Evolutionary conservation across 2,113 vertebrate species (phyloP), one percentile per base, ranked within the genome.

Genomic region (Varanus komodoensis): DNA sequence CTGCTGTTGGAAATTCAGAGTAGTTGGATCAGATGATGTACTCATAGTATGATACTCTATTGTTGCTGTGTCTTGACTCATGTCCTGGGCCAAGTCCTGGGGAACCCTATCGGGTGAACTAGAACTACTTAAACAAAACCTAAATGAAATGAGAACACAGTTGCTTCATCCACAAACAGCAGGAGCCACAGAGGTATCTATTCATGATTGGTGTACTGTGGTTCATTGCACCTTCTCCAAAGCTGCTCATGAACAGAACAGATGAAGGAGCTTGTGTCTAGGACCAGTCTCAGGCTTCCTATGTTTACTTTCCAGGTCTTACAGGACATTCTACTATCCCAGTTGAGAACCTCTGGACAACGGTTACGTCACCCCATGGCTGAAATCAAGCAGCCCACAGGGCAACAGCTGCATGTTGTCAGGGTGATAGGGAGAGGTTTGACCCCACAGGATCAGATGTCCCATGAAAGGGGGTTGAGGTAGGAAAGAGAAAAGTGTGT

Each of bases 1-100:
- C 71, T 90, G 92, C 17, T 15, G 2, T 8, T 93, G 91, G 86
- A 95, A 92, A 92, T 87, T 94, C 44, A 90, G 81, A 94, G 84
- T 86, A 12, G 67, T 90, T 93, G 3, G 73, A 93, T 94, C 27
- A 86, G 50, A 48, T 64, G 91, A 84, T 3, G 23, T 89, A 78
- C 73, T 86, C 89, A 44, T 32, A 90, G 32, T 80, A n/a, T 91
- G 89, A 79, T 44, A 38, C 87, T 91, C 88, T 71, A 71, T 82
- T 67, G 84, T 34, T 23, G 89, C 57, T 85, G 4, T 90, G 0
- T 80, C 17, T 73, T 6, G 3, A 29, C 48, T 71, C 68, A 52
- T 32, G 61, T 14, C 12, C 50, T 82, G 7, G 48, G 11, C 0
- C 32, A 38, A 19, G 29, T 77, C 6, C 34, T 77, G 34, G 17